Conservation (phyloP, 2,888 invertebrate genomes). For the Parelbella ahira region DNA sequence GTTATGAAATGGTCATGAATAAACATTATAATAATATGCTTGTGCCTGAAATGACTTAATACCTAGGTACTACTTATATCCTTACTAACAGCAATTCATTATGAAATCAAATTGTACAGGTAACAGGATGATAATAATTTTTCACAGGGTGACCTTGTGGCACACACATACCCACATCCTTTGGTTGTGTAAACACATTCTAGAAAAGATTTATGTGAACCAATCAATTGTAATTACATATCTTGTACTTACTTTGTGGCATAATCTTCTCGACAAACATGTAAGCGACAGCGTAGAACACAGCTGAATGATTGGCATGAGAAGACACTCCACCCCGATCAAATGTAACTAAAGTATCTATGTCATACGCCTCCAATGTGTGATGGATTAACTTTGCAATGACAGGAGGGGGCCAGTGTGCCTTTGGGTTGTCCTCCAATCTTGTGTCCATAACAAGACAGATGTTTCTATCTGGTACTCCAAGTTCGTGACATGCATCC, state of each 20-base stretch:
- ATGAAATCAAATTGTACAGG: too few species aligned
- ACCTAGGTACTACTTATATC: too few species aligned
- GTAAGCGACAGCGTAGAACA: slow-evolving; percentile 90
- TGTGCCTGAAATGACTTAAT: too few species aligned
- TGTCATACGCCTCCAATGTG: slow-evolving; percentile 86
- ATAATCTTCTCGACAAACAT: slow-evolving; percentile 87
- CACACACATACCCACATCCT: too few species aligned
- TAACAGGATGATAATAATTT: too few species aligned
- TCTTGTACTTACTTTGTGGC: slow-evolving; percentile 84
- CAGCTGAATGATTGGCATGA: slow-evolving; percentile 94
- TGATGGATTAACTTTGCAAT: slow-evolving; percentile 67
- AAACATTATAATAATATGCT: too few species aligned
- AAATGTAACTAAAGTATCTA: slow-evolving; percentile 94
- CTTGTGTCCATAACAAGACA: slow-evolving; percentile 85
- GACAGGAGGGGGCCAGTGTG: slow-evolving; percentile 85
- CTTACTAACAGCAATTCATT: too few species aligned
- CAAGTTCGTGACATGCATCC: slow-evolving; percentile 88
- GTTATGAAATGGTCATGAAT: too few species aligned
- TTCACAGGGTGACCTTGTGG: too few species aligned
- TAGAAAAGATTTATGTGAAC: too few species aligned
- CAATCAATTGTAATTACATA: too few species aligned
- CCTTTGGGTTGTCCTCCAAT: slow-evolving; percentile 87
- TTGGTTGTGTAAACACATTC: too few species aligned
- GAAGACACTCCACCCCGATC: slow-evolving; percentile 96
- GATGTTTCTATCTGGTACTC: slow-evolving; percentile 88